phyloP scores from a whole-genome alignment of 1,140 invertebrate species.

The Eupristina koningsbergeri region DNA sequence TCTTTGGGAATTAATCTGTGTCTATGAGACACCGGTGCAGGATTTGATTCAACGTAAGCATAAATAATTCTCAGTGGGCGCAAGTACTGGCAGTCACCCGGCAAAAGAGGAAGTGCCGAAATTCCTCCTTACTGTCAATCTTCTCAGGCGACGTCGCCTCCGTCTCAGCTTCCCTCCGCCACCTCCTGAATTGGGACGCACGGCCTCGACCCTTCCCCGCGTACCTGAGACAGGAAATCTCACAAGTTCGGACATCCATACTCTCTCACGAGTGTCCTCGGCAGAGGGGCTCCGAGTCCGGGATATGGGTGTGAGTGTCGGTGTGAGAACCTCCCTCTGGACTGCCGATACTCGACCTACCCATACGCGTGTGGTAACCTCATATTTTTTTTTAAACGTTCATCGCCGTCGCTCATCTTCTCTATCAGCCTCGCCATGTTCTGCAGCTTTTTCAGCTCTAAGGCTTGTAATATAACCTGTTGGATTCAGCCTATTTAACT shows the following conservation, averaged over 20 bases:
- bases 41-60: not conserved
- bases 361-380: conserved; percentile 19
- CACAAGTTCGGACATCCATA: conserved; percentile 10
- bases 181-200: not conserved
- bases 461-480: not conserved
- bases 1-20: not conserved
- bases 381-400: conserved; percentile 17
- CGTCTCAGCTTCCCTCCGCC: not conserved
- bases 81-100: not conserved
- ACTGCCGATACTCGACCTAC: not conserved
- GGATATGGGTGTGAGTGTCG: too few relatives aligned
- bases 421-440: not conserved
- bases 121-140: conserved; percentile 23
- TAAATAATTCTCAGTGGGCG: not conserved
- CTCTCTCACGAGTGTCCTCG: conserved; percentile 37
- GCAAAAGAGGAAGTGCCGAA: conserved; percentile 15
- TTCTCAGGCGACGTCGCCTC: conserved; percentile 1
- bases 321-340: not conserved
- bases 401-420: not conserved
- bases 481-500: not conserved
- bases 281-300: not conserved
- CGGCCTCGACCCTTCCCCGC: not conserved
- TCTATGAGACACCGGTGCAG: not conserved
- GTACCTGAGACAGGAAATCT: conserved; percentile 34
- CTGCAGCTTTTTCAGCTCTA: not conserved